phyloP scores from a whole-genome alignment of 2,797 vertebrate species.

The Sebastes goodei region DNA sequence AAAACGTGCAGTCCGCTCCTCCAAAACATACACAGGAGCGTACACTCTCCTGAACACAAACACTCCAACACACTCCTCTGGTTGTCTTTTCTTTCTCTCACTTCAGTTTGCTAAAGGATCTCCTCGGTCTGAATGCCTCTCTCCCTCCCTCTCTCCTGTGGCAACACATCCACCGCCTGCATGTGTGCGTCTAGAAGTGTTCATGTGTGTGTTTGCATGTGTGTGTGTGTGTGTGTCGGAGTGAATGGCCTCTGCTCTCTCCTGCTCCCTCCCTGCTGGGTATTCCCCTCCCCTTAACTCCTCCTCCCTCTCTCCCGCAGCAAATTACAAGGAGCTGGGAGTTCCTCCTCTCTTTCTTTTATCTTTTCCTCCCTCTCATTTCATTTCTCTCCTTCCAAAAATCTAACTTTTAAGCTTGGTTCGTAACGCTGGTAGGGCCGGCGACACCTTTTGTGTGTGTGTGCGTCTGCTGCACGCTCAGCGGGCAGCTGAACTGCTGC shows the following conservation, averaged over 20 bases:
- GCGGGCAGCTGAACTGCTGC: constrained; percentile 57
- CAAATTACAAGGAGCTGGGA: constrained; percentile 79
- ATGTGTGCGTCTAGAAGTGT: constrained; percentile 59
- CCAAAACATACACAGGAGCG: constrained; percentile 41
- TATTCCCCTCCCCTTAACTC: constrained; percentile 79
- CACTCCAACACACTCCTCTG: constrained; percentile 32
- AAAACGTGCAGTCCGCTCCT: constrained; percentile 43
- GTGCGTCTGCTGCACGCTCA: constrained; percentile 39
- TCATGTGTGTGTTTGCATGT: constrained; percentile 54
- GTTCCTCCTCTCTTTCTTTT: constrained; percentile 58
- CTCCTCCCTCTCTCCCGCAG: constrained; percentile 69
- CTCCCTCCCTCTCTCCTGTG: constrained; percentile 48
- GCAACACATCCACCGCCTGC: constrained; percentile 62
- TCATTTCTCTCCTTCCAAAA: background rate
- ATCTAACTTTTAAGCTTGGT: constrained; percentile 19
- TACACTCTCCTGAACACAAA: constrained; percentile 19
- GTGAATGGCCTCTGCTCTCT: constrained; percentile 78
- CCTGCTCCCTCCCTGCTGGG: constrained; percentile 73
- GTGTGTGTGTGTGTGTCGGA: constrained; percentile 60
- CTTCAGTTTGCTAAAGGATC: constrained; percentile 46
- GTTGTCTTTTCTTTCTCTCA: constrained; percentile 28
- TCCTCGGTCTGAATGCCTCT: constrained; percentile 38
- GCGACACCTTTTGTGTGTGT: constrained; percentile 37
- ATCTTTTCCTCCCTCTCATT: constrained; percentile 12
- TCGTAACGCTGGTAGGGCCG: background rate